Percentiles rank a stretch among this genome's conserved stretches.
Evolutionary conservation across 2,113 vertebrate species (phyloP).

Genomic region (Lophotis ruficrista): DNA sequence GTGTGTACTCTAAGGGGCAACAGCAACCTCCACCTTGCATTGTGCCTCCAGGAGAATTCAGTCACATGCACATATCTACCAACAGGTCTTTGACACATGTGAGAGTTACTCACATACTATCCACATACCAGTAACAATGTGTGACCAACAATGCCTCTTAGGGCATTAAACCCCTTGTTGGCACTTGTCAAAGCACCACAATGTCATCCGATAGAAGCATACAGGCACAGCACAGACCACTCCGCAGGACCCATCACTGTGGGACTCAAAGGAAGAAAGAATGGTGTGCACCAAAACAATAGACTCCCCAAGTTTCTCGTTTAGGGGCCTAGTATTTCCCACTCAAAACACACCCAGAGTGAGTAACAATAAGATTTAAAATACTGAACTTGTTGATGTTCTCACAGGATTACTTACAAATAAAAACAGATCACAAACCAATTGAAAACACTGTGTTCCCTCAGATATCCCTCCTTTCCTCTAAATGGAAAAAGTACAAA

Average conservation of each 20-base stretch:
- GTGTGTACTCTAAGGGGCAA: neutral
- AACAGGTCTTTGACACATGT: neutral
- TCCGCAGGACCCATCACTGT: constrained; percentile 40
- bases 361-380: constrained; percentile 12
- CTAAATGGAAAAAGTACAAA: neutral
- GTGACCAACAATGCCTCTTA: neutral
- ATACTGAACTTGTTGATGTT: neutral
- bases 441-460: neutral
- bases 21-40: neutral
- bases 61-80: neutral
- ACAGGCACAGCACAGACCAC: constrained; percentile 33
- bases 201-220: neutral
- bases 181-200: constrained; percentile 56
- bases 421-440: neutral
- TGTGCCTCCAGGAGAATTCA: neutral
- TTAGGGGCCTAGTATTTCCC: neutral
- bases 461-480: neutral
- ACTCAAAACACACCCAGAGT: neutral
- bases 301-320: constrained; percentile 34
- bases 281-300: constrained; percentile 55
- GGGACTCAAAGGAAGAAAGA: constrained; percentile 45
- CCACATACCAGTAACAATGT: neutral
- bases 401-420: neutral
- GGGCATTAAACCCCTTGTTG: constrained; percentile 49
- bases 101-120: neutral